Base-by-base conservation (phyloP, 2,888 invertebrate genomes). In the Spodoptera exigua region DNA sequence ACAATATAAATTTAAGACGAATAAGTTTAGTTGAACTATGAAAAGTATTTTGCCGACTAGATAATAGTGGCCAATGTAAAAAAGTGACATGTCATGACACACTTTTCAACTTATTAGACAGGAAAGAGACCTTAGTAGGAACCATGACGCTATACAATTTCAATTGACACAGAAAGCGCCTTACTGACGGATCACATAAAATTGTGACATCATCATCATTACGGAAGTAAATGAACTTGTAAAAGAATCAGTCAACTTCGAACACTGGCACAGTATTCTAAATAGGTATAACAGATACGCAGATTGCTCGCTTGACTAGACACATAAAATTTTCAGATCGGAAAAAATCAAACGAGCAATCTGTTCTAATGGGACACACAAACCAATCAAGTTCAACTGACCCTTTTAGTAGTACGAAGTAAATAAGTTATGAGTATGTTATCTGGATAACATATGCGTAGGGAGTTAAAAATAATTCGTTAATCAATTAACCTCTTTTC, bases 51-150 rank as follows among this genome's bases (percentile, higher is more conserved):
- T 61, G 34, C 43, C 34, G 14, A 27, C 65, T 73, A 64, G 76
- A 71, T 61, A 66, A 61, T 71, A 52, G n/a, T n/a, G 57, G 61
- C 68, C 68, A 70, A 75, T 74, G 77, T 44, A 74, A 72, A 71
- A 79, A 65, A 70, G 18, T 48, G 63, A 45, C 49, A 61, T 48
- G 74, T 77, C 58, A 70, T 80, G 78, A 76, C 78, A 78, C 77
- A 82, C 66, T 65, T 77, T 52, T 55, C 9, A 17, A 39, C 51
- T n/a, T 13, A 68, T 67, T 61, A 67, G 73, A 69, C 80, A 81
- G 83, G 81, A 83, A 82, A 80, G 74, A 79, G 71, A 76, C 82
- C 79, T 78, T 80, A 82, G 71, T 78, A 77, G 78, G 69, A 66
- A 70, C 54, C 65, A 73, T 80, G 80, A 76, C 74, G 76, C 61